Conservation (phyloP, 2,797 vertebrate species). For the Neostethus bicornis region DNA sequence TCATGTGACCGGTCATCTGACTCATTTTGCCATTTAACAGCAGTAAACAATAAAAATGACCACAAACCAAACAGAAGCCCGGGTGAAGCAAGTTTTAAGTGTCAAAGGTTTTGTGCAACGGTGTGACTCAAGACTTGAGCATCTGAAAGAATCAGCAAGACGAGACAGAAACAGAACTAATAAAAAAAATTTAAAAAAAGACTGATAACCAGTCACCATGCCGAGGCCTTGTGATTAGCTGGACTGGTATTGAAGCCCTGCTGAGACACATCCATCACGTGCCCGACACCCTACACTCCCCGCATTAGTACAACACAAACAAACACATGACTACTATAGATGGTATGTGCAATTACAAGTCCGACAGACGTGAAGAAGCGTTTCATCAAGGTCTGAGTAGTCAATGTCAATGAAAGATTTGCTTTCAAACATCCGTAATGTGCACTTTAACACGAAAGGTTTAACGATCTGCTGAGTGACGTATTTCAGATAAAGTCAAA, state of each 20-base stretch:
- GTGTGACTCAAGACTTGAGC: constrained; percentile 13
- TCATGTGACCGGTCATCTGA: constrained; percentile 29
- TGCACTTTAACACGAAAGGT: no score
- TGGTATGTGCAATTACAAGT: constrained; percentile 49
- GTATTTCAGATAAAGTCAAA: no score
- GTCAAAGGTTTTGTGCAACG: neutral
- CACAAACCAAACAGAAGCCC: constrained; percentile 14
- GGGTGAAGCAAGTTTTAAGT: constrained; percentile 30
- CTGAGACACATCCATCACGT: constrained; percentile 24
- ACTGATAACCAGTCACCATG: constrained; percentile 9
- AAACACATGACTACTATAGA: constrained; percentile 39
- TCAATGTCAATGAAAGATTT: no score
- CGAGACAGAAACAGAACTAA: constrained; percentile 4
- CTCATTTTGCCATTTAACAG: constrained; percentile 21
- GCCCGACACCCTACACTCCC: constrained; percentile 19
- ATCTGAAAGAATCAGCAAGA: neutral
- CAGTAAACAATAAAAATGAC: constrained; percentile 23
- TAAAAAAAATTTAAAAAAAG: neutral
- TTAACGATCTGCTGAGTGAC: no score
- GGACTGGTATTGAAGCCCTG: constrained; percentile 17
- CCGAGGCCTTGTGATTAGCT: constrained; percentile 16
- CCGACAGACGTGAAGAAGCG: constrained; percentile 17
- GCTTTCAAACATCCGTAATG: no score
- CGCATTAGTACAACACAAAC: constrained; percentile 27
- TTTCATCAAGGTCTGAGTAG: no score